A percentile compares a stretch with the other conserved stretches of the same genome.
These are phyloP conservation scores for Agelaius tricolor DNA, from an alignment of 2,113 vertebrate genomes.

Conservation along the genomic window DNA sequence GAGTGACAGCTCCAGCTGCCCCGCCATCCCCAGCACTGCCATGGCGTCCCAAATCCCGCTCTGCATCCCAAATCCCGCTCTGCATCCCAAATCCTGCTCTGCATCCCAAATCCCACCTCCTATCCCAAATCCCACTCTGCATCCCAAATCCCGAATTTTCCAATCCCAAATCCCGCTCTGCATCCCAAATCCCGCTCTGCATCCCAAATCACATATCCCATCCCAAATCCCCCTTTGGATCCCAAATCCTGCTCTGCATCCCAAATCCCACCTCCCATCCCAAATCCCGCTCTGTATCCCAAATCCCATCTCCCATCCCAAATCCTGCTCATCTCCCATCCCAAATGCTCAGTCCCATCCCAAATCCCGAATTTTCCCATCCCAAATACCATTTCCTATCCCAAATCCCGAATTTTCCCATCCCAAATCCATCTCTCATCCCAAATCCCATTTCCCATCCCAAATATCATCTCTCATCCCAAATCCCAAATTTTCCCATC, in stretches of 20 bases:
- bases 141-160: too few relatives aligned
- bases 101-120: not conserved
- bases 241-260: not conserved
- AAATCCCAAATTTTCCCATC: not conserved
- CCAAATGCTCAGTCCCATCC: not conserved
- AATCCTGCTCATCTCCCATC: not conserved
- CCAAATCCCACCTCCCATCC: not conserved
- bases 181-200: too few relatives aligned
- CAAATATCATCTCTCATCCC: too few relatives aligned
- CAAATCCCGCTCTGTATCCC: not conserved
- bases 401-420: too few relatives aligned
- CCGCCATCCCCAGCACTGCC: not conserved
- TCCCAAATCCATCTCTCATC: too few relatives aligned
- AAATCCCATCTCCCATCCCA: not conserved
- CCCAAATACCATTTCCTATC: too few relatives aligned
- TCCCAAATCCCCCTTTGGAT: not conserved
- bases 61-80: not conserved
- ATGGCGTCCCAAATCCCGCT: too few relatives aligned
- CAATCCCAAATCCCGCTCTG: too few relatives aligned
- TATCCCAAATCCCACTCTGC: not conserved
- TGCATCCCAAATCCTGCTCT: not conserved
- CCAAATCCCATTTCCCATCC: not conserved
- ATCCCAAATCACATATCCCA: not conserved
- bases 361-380: not conserved
- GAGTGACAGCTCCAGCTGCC: too few relatives aligned